Conservation (phyloP, 2,113 vertebrate species). For the Sinocyclocheilus grahami region DNA sequence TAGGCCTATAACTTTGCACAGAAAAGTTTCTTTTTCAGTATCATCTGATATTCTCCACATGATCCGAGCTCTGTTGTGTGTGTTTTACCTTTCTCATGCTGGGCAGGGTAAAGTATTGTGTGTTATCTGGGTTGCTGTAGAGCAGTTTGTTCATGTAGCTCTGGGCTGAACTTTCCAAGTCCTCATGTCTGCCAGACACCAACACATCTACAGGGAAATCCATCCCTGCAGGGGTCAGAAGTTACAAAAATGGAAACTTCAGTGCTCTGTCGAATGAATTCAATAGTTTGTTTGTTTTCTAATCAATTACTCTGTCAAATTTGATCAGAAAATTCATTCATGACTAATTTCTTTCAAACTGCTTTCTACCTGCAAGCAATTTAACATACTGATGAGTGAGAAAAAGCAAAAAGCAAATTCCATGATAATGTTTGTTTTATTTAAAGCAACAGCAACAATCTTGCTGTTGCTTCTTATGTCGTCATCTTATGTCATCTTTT, state of each 20-base stretch:
- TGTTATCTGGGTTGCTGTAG: constrained; percentile 67
- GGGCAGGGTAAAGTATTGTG: constrained; percentile 70
- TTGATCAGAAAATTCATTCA: background rate
- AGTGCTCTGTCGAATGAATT: background rate
- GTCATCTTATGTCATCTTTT: too few relatives aligned
- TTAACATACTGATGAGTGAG: background rate
- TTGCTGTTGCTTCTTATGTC: too few relatives aligned
- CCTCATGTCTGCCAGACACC: constrained; percentile 72
- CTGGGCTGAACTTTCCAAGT: constrained; percentile 75
- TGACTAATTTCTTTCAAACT: background rate
- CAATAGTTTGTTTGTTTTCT: background rate
- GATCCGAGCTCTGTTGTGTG: background rate
- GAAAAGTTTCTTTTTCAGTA: background rate
- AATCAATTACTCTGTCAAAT: background rate
- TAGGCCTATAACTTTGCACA: background rate
- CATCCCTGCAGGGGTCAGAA: constrained; percentile 70
- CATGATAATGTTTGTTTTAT: too few relatives aligned
- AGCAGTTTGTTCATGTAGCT: constrained; percentile 74
- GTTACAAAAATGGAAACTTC: background rate
- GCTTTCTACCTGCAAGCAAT: background rate
- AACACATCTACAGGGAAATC: constrained; percentile 84
- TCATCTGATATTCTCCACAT: background rate
- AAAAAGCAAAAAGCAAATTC: too few relatives aligned
- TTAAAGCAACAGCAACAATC: too few relatives aligned
- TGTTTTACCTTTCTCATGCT: constrained; percentile 61